A percentile compares a stretch with the other conserved stretches of the same genome.
Evolutionary conservation across 64 coral and sea anemone species (phyloP).

Genomic region (Trachythela sp.): DNA sequence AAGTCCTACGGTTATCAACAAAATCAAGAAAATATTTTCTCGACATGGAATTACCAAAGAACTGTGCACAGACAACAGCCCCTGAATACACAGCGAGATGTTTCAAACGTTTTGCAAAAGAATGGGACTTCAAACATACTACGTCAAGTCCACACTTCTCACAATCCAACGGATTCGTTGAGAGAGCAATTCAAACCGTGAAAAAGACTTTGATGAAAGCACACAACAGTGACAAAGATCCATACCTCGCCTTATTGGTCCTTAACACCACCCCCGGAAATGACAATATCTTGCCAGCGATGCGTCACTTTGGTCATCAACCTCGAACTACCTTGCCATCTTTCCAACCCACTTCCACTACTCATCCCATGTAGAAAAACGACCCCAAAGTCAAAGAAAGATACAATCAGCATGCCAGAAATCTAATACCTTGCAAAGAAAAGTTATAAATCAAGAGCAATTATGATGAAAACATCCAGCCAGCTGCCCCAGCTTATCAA

Average conservation of each 20-base stretch:
- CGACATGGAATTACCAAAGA: slow-evolving; percentile 17
- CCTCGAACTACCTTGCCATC: too few species aligned
- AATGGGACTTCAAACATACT: neutral
- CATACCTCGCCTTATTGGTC: neutral
- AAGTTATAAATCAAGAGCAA: neutral
- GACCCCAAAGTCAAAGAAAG: neutral
- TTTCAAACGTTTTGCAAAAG: neutral
- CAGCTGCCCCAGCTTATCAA: too few species aligned
- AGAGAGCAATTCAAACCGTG: neutral
- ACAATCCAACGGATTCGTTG: neutral
- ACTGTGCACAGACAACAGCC: neutral
- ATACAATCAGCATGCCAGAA: neutral
- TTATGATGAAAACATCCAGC: neutral
- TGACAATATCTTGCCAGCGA: neutral
- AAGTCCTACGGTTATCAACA: neutral
- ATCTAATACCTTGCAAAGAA: neutral
- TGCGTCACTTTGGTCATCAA: neutral
- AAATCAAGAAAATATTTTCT: neutral
- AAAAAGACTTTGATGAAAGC: neutral
- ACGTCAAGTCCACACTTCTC: neutral
- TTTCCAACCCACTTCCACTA: too few species aligned
- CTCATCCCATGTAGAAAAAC: too few species aligned
- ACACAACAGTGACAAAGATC: neutral
- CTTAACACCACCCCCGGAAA: too few species aligned
- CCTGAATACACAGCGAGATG: neutral